Evolutionary conservation across 1,140 invertebrate species (phyloP), one percentile per base, ranked within the genome.

Genomic region (Subanguina moxae): DNA sequence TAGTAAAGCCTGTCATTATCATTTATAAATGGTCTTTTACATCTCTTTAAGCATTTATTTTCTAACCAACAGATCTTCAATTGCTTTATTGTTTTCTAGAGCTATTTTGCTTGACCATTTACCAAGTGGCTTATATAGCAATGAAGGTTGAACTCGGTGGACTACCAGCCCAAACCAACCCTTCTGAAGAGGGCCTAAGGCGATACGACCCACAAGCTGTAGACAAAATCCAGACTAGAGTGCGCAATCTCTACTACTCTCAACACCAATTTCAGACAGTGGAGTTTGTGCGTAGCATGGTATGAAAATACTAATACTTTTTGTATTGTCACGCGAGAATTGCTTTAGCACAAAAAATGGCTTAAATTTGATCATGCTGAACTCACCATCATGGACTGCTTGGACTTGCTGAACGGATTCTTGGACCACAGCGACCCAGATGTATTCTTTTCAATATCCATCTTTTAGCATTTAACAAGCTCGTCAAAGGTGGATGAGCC

Each of bases 381-480:
- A 80, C 87, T 90, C 75, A 90, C 88, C 0, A 87, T 96, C 15
- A 89, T 93, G 83, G 89, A 94, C 62, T 91, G 91, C 0, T 83
- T 97, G 65, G 88, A 90, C 63, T 89, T 88, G 79, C 84, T 97
- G n/a, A 94, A 95, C 83, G 87, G 89, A 63, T 85, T 97, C 56
- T 88, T 96, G 8, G 94, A 97, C 76, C 92, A 96, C 84, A 92
- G 90, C 57, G 94, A 97, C 84, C 94, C 94, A 0, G 94, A 97
- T 38, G 32, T 38, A 38, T 38, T 38, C 11, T 38, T 38, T 38
- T 38, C 3, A 38, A 38, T 3, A 5, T 38, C 11, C 32, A 38
- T 38, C 11, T 84, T 88, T 84, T 62, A n/a, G n/a, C 70, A 76
- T 28, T 83, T 96, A 67, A n/a, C n/a, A n/a, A n/a, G n/a, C n/a